A percentile compares a stretch with the other conserved stretches of the same genome.
These are phyloP conservation scores for Nansenia antarctica DNA, from an alignment of 2,113 vertebrate genomes.

Conservation along the genomic window DNA sequence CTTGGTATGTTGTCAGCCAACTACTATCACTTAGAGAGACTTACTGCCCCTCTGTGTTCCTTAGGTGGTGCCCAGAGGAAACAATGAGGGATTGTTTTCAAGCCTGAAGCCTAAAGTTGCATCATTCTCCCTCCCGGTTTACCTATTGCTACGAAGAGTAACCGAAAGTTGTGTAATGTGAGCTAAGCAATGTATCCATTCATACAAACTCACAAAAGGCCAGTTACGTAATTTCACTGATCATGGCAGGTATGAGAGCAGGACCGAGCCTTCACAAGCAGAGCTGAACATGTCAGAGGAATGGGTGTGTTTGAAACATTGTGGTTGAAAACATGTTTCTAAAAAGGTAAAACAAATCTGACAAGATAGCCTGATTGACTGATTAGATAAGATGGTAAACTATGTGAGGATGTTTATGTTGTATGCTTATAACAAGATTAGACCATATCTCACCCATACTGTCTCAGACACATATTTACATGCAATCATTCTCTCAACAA, in stretches of 20 bases:
- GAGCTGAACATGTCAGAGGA: too few relatives aligned
- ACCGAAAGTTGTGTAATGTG: background rate
- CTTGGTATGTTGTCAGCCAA: background rate
- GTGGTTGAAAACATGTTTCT: too few relatives aligned
- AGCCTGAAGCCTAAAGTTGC: conserved; percentile 51
- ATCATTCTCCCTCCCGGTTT: conserved; percentile 49
- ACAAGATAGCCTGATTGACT: too few relatives aligned
- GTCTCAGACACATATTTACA: too few relatives aligned
- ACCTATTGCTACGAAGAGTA: background rate
- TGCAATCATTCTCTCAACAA: too few relatives aligned
- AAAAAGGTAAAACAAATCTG: background rate
- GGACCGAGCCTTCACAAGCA: background rate
- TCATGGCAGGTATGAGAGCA: background rate
- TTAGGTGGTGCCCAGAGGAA: conserved; percentile 51
- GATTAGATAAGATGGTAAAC: too few relatives aligned
- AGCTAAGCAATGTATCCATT: background rate
- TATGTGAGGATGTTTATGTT: too few relatives aligned
- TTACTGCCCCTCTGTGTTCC: conserved; percentile 46
- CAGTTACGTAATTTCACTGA: background rate
- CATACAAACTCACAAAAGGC: background rate
- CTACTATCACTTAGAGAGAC: conserved; percentile 7
- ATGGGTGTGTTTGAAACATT: too few relatives aligned
- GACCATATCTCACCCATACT: too few relatives aligned
- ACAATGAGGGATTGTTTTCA: conserved; percentile 68
- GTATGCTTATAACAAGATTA: too few relatives aligned